Evolutionary conservation across 2,888 invertebrate species (phyloP), one percentile per base, ranked within the genome.

Genomic region (Cataglyphis cursor): DNA sequence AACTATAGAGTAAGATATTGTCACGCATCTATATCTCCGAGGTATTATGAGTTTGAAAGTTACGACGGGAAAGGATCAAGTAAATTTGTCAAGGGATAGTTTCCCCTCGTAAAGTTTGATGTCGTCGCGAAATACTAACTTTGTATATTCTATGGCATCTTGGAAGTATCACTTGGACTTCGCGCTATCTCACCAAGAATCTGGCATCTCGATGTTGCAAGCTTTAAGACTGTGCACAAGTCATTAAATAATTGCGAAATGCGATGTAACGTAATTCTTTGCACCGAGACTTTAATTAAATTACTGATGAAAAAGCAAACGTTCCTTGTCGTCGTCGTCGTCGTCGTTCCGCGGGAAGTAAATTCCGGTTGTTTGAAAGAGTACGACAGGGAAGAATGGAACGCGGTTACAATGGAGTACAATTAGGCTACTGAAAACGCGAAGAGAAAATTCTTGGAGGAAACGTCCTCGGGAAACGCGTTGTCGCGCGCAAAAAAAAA

Each of bases 391-490:
- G 21, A 70, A 59, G 44, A 70, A 78, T 59, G 78, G 35, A 59
- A 48, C 21, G 35, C 24, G 78, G 59, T 70, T 70, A 70, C 70
- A 78, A 70, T 57, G 31, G 44, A 18, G 21, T 59, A 70, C 59
- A 70, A 78, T 78, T 78, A 78, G 78, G 59, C 78, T 78, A 15
- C 44, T 70, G 68, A 70, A 76, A 78, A 54, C 6, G 59, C 48
- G 18, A 1, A 38, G 15, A 0, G 18, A 18, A 70, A 59, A 78
- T 70, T 70, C 35, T 59, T 18, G 57, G n/a, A 44, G 44, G 59
- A 44, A 66, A 10, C 8, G 28, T 28, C 38, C 18, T 38, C 38
- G 35, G 18, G 31, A 35, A 35, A 73, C 9, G 38, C 35, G 35
- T n/a, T 41, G 31, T 4, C 4, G 21, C 1, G 76, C 68, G 57